These are phyloP conservation scores for Phocoena sinus DNA, from an alignment of 2,113 vertebrate genomes.

Conservation along the genomic window DNA sequence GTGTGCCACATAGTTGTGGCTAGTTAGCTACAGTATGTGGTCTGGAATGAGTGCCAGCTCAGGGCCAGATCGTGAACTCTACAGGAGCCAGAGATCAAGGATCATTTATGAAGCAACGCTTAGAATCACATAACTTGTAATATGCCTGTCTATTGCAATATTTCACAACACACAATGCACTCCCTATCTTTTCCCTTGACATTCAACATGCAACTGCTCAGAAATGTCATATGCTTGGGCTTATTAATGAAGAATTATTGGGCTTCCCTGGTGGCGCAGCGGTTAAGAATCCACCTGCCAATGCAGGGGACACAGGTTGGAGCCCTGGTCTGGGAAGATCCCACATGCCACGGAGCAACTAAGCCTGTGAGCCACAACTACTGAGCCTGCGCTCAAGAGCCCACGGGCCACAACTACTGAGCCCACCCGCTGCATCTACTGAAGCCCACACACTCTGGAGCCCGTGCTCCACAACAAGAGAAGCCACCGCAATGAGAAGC, in stretches of 20 bases:
- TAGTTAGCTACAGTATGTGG: constrained; percentile 55
- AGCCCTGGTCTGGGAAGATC: too few relatives aligned
- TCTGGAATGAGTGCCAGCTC: constrained; percentile 42
- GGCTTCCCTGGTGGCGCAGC: too few relatives aligned
- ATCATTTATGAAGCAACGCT: constrained; percentile 38
- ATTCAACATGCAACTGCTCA: neutral
- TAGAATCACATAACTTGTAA: neutral
- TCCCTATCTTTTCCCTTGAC: neutral
- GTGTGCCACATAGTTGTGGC: constrained; percentile 50
- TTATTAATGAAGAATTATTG: neutral
- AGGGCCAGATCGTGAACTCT: constrained; percentile 45
- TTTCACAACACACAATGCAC: neutral
- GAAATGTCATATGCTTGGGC: neutral
- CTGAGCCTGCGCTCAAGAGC: too few relatives aligned
- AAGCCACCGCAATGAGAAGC: too few relatives aligned
- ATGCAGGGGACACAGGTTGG: too few relatives aligned
- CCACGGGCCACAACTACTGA: too few relatives aligned
- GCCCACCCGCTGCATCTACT: too few relatives aligned
- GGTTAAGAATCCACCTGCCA: too few relatives aligned
- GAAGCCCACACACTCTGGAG: too few relatives aligned
- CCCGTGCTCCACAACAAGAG: too few relatives aligned
- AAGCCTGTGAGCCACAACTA: too few relatives aligned
- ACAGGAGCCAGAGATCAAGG: constrained; percentile 39
- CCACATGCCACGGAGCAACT: too few relatives aligned
- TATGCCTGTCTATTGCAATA: neutral